A percentile compares a stretch with the other conserved stretches of the same genome.
Conservation (phyloP, 2,113 vertebrate genomes). For the Pholis gunnellus region DNA sequence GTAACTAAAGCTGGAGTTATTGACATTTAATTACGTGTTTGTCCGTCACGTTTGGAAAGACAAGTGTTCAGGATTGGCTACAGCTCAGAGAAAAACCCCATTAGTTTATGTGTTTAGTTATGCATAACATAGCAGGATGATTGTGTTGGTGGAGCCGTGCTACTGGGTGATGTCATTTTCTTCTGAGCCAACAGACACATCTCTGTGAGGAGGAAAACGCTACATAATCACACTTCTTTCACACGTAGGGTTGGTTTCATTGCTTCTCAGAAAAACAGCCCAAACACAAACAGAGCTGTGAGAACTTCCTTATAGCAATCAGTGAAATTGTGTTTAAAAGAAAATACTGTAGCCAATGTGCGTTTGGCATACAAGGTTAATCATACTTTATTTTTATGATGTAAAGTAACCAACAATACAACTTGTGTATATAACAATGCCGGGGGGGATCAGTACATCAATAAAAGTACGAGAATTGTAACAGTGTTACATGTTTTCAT, state of each 20-base stretch:
- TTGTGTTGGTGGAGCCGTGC: neutral
- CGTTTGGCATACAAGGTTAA: neutral
- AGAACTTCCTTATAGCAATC: constrained; percentile 7
- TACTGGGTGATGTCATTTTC: neutral
- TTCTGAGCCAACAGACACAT: neutral
- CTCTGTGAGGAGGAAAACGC: constrained; percentile 4
- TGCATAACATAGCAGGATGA: neutral
- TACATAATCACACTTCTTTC: constrained; percentile 51
- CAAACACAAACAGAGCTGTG: neutral
- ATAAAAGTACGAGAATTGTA: neutral
- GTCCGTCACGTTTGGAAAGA: neutral
- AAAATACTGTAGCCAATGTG: neutral
- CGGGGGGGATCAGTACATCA: neutral
- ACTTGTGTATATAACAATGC: neutral
- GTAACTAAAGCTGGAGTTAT: neutral
- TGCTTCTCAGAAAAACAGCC: constrained; percentile 21
- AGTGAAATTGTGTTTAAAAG: neutral
- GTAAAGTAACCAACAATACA: neutral
- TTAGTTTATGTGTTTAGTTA: neutral
- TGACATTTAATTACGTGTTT: neutral
- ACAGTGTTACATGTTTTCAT: neutral
- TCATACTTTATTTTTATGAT: neutral
- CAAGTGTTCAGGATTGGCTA: neutral
- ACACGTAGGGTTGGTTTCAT: neutral
- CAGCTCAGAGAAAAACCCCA: neutral